Evolutionary conservation across 2,888 invertebrate genomes (phyloP).

Genomic region (Notodonta dromedarius): DNA sequence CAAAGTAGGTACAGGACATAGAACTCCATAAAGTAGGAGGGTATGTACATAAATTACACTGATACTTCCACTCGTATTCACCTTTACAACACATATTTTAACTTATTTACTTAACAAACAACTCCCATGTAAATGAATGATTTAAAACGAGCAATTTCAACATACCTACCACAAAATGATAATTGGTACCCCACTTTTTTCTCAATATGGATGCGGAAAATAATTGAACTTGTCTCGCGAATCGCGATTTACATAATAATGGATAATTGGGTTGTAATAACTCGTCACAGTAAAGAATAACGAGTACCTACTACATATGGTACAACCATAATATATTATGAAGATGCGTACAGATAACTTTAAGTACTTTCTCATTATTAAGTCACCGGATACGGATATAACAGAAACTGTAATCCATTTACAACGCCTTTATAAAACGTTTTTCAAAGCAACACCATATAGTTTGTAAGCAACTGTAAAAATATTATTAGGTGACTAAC

Average conservation of each 20-base stretch:
- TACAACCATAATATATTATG: neutral
- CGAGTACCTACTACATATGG: neutral
- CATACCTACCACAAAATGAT: slow-evolving; percentile 6
- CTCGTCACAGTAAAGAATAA: neutral
- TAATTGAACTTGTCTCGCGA: slow-evolving; percentile 10
- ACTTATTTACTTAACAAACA: neutral
- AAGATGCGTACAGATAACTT: no score
- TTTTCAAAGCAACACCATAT: no score
- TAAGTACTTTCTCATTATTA: no score
- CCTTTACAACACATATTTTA: neutral
- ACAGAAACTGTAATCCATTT: no score
- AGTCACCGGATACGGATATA: no score
- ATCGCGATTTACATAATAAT: slow-evolving; percentile 16
- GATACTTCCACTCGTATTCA: neutral
- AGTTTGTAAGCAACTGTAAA: no score
- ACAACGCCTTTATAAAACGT: no score
- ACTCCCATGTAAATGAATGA: slow-evolving; percentile 2
- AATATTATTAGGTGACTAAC: no score
- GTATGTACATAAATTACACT: neutral
- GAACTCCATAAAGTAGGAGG: neutral
- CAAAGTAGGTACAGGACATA: neutral
- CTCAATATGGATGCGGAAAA: slow-evolving; percentile 1
- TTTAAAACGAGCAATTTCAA: slow-evolving; percentile 11
- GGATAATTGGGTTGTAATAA: slow-evolving; percentile 15
- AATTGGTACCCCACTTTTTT: slow-evolving; percentile 3